Evolutionary conservation across 2,797 vertebrate species (phyloP), one percentile per base, ranked within the genome.

Genomic region (Limnodromus scolopaceus): DNA sequence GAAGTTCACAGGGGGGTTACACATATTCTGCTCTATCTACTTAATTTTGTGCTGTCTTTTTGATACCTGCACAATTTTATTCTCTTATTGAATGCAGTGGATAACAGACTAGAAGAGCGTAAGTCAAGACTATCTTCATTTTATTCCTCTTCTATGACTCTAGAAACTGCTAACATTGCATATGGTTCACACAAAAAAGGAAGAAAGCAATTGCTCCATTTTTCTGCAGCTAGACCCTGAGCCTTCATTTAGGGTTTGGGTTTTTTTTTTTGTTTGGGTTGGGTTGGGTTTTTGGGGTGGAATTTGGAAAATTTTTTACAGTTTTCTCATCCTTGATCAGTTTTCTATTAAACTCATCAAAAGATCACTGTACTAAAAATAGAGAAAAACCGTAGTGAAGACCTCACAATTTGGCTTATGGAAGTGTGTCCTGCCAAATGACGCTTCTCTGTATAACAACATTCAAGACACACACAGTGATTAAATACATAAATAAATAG

Each of bases 401-500:
- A 81, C 13, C 20, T 79, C 51, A 86, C 1, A 1, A 46, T 88
- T 70, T 84, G 24, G 27, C 22, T 89, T 71, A 32, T 7, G 27
- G 65, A 89, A 93, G 91, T 27, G 14, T 30, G 16, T 48, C 30
- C 23, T 9, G 25, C 6, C 46, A 91, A 91, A 57, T 39, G 46
- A 61, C 20, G 25, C 3, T 66, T 78, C 53, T 89, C 45, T 81
- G 39, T 66, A 34, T 54, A 89, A 81, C 20, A 90, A 85, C 4
- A 36, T 57, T 88, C 14, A 92, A 81, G 61, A 70, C 10, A 75
- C 53, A 88, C 17, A 78, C 6, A 18, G 48, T 5, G 39, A 89
- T 93, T 92, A 86, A 86, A 68, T 39, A 72, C 92, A 93, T 80
- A 85, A 51, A 71, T 65, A 95, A 96, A 84, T 28, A 86, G 12